phyloP scores from a whole-genome alignment of 2,888 invertebrate species.

The Folsomia manolachei region DNA sequence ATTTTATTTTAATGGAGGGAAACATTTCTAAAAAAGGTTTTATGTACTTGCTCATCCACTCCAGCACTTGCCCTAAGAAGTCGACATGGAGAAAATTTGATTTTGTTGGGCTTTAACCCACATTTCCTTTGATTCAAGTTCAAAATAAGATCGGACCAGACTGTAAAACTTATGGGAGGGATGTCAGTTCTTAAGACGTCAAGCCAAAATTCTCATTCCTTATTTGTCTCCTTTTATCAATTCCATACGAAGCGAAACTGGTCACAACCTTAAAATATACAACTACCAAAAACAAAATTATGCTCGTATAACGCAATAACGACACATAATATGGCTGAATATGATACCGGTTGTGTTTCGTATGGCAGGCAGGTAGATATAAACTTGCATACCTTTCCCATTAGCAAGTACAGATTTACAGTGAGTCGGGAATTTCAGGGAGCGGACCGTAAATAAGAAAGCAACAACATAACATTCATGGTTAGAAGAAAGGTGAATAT shows the following conservation, averaged over 20 bases:
- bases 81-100: too few relatives aligned
- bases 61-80: too few relatives aligned
- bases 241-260: background rate
- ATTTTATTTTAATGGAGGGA: too few relatives aligned
- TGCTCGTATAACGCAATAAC: background rate
- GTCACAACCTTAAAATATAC: background rate
- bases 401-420: background rate
- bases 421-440: background rate
- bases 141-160: too few relatives aligned
- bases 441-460: background rate
- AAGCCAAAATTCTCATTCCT: background rate
- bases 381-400: background rate
- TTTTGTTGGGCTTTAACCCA: too few relatives aligned
- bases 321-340: background rate
- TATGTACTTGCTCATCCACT: too few relatives aligned
- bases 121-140: too few relatives aligned
- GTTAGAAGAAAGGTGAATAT: background rate
- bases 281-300: too few relatives aligned
- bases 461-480: background rate
- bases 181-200: too few relatives aligned
- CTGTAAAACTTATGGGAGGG: too few relatives aligned
- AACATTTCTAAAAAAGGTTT: too few relatives aligned
- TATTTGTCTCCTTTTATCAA: background rate
- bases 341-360: background rate
- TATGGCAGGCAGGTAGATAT: background rate